Percentiles rank a stretch among this genome's conserved stretches.
These are phyloP conservation scores for Apamea anceps DNA, from an alignment of 2,888 invertebrate genomes.

Conservation along the genomic window DNA sequence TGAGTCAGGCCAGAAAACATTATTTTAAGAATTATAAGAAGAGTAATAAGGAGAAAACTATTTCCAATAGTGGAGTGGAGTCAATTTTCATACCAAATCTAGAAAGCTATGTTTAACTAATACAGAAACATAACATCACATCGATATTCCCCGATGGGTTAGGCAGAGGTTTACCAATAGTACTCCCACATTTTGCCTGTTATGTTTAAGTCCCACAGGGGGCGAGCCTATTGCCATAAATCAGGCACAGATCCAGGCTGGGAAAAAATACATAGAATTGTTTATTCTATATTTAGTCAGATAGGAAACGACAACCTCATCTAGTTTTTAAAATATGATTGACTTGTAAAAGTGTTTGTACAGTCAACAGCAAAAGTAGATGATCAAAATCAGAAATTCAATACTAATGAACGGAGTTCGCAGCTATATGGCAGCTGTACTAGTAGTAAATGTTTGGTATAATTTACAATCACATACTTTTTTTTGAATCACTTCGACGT, in stretches of 20 bases:
- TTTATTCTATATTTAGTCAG: not conserved
- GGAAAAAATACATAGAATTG: not conserved
- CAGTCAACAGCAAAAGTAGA: too few relatives aligned
- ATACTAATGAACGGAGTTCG: too few relatives aligned
- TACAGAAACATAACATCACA: not conserved
- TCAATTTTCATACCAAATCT: not conserved
- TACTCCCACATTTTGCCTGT: not conserved
- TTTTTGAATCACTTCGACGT: too few relatives aligned
- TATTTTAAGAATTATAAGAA: not conserved
- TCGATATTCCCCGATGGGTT: not conserved
- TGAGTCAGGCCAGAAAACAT: not conserved
- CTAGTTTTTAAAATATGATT: too few relatives aligned
- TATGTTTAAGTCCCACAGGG: not conserved
- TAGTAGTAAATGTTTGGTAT: too few relatives aligned
- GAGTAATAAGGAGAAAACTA: not conserved
- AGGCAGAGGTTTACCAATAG: not conserved
- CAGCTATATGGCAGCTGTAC: too few relatives aligned
- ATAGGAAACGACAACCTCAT: too few relatives aligned
- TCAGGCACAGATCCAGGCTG: not conserved
- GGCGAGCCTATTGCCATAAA: not conserved
- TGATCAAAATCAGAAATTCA: too few relatives aligned
- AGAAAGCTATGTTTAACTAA: too few relatives aligned
- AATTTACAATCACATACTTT: too few relatives aligned
- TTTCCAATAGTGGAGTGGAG: not conserved
- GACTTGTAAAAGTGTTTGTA: too few relatives aligned